Evolutionary conservation across 2,113 vertebrate species (phyloP), one percentile per base, ranked within the genome.

Genomic region (Macheiramphus alcinus): DNA sequence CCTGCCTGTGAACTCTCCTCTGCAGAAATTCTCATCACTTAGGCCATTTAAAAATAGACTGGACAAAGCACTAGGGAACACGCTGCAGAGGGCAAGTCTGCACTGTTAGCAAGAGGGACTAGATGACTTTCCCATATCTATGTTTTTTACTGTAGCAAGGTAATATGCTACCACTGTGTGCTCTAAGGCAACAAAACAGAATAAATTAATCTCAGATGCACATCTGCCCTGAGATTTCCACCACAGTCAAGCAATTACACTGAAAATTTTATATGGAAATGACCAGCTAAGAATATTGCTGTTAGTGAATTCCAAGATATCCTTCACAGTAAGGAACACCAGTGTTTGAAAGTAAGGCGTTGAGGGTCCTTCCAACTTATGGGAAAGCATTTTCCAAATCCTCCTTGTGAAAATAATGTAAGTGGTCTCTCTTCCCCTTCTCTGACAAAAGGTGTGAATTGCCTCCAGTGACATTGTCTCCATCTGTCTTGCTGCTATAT

Each of bases 21-120:
- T 90, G 87, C 82, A 95, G 90, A 96, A 94, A 94, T 97, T 97
- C 95, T 96, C 96, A 97, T 96, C 94, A 94, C 93, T 95, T 88
- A 84, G 43, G 36, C 90, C 68, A 86, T 86, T 96, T 96, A 97
- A 96, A 96, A 97, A 96, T 96, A 97, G 93, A 94, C 85, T 79
- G 90, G 87, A 90, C 85, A 95, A 97, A 96, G 92, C 96, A 93
- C 96, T 80, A 74, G 93, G 96, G 97, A 97, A 75, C 72, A 70
- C 0, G 1, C 82, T 94, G 94, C 84, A 94, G 86, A 93, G 84
- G 89, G 89, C 70, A 93, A 97, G 87, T 73, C 94, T 94, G 89
- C 55, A 38, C 80, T 93, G 62, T 76, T 83, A 88, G 62, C 0
- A 0, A 96, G 61, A 83, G 31, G 40, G 52, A 61, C 88, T 94